Conservation (phyloP, 1,140 invertebrate species). For the Trichonephila clavata region DNA sequence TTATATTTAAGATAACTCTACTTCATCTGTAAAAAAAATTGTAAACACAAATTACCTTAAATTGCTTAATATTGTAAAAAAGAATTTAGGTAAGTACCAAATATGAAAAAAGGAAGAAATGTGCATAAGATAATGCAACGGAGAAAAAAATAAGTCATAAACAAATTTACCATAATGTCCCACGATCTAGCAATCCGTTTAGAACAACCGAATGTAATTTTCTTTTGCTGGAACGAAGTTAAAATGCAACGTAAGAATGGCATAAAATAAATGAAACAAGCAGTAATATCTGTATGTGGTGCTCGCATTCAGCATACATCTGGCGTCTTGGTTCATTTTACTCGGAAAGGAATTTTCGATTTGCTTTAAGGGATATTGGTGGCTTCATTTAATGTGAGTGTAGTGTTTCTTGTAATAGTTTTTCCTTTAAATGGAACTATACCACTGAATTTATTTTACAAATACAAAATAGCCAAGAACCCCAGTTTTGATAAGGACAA, state of each 20-base stretch:
- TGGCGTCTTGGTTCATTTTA: constrained; percentile 56
- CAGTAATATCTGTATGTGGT: constrained; percentile 30
- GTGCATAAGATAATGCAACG: background rate
- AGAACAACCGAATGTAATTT: constrained; percentile 59
- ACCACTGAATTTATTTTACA: background rate
- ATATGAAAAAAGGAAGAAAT: background rate
- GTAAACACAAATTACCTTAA: constrained; percentile 13
- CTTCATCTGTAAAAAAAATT: constrained; percentile 9
- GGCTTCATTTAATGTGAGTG: constrained; percentile 36
- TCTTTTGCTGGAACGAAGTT: constrained; percentile 48
- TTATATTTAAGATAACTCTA: background rate
- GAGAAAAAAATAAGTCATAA: constrained; percentile 48
- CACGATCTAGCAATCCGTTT: constrained; percentile 64
- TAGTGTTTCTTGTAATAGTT: constrained; percentile 33
- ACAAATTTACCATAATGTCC: constrained; percentile 70
- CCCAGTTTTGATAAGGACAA: background rate
- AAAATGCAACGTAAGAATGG: constrained; percentile 57
- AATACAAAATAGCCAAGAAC: background rate
- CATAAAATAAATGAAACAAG: constrained; percentile 58
- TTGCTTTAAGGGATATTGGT: constrained; percentile 48
- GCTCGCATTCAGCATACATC: constrained; percentile 24
- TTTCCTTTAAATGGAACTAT: constrained; percentile 7
- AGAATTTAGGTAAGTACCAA: constrained; percentile 34
- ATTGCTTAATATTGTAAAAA: constrained; percentile 44
- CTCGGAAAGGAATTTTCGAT: constrained; percentile 44